phyloP scores from a whole-genome alignment of 1,140 invertebrate genomes.

The Charaxes varanes region DNA sequence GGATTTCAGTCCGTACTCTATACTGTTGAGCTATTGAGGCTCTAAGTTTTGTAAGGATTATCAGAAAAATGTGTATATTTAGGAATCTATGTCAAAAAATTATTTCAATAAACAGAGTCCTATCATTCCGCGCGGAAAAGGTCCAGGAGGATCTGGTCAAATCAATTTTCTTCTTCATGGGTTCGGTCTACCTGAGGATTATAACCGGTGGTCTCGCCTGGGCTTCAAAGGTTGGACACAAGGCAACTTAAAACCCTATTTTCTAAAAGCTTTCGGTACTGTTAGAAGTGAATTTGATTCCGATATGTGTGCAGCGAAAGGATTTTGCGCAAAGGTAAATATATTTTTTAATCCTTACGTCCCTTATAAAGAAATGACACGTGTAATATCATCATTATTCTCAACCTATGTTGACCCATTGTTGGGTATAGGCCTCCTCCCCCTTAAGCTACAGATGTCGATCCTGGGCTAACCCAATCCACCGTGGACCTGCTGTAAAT shows the following conservation, averaged over 20 bases:
- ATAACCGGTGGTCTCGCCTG: slow-evolving; percentile 75
- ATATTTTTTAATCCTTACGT: slow-evolving; percentile 4
- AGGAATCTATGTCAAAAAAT: no score
- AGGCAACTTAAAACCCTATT: slow-evolving; percentile 72
- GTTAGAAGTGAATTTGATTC: slow-evolving; percentile 50
- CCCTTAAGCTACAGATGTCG: no score
- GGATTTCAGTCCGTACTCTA: no score
- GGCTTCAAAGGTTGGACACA: slow-evolving; percentile 33
- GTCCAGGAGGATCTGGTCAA: slow-evolving; percentile 81
- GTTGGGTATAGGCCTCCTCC: no score
- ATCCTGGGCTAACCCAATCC: no score
- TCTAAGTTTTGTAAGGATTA: no score
- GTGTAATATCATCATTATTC: no score
- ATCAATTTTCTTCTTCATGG: slow-evolving; percentile 82
- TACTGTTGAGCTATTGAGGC: no score
- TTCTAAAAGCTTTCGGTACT: slow-evolving; percentile 61
- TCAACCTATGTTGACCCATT: no score
- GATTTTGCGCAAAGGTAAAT: slow-evolving; percentile 54
- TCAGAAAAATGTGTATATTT: no score
- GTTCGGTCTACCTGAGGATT: slow-evolving; percentile 77
- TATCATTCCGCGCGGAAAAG: slow-evolving; percentile 79
- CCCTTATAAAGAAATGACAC: no score
- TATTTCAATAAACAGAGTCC: slow-evolving; percentile 75
- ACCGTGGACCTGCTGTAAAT: no score
- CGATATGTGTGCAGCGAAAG: slow-evolving; percentile 33